Percentiles rank a stretch among this genome's conserved stretches.
Conservation (phyloP, 2,888 invertebrate genomes). For the Agrochola litura region DNA sequence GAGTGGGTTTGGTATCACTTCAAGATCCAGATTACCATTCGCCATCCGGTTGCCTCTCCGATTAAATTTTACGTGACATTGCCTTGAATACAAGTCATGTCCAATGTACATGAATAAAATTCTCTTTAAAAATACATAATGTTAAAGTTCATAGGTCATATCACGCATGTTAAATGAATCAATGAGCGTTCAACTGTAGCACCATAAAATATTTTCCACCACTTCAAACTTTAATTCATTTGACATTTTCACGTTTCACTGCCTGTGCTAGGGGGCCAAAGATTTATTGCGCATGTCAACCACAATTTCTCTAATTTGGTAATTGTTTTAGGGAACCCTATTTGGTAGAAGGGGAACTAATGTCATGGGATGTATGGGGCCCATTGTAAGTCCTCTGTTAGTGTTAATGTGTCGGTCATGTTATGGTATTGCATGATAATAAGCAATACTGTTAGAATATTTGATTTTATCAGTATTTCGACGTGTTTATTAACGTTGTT, state of each 20-base stretch:
- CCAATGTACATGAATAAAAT: slow-evolving; percentile 6
- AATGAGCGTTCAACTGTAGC: slow-evolving; percentile 39
- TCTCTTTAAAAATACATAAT: not conserved
- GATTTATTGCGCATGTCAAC: slow-evolving; percentile 73
- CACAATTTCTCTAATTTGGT: slow-evolving; percentile 69
- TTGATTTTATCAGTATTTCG: slow-evolving; percentile 56
- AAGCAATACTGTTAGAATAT: slow-evolving; percentile 41
- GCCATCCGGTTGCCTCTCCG: too few species aligned
- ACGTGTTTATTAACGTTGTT: slow-evolving; percentile 47
- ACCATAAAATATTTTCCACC: slow-evolving; percentile 19
- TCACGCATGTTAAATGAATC: slow-evolving; percentile 19
- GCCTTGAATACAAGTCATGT: too few species aligned
- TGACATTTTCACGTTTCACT: slow-evolving; percentile 70
- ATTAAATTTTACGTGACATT: too few species aligned
- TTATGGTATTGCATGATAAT: slow-evolving; percentile 58
- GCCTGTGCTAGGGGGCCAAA: slow-evolving; percentile 64
- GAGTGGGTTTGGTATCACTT: too few species aligned
- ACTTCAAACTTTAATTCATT: slow-evolving; percentile 53
- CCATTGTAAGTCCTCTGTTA: slow-evolving; percentile 41
- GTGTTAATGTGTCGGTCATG: slow-evolving; percentile 63
- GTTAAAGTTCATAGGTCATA: not conserved
- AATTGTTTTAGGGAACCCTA: slow-evolving; percentile 69
- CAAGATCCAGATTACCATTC: too few species aligned
- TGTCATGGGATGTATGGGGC: slow-evolving; percentile 39
- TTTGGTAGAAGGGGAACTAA: slow-evolving; percentile 56